These are phyloP conservation scores for Corydoras maculifer DNA, from an alignment of 2,113 vertebrate genomes.

Conservation along the genomic window DNA sequence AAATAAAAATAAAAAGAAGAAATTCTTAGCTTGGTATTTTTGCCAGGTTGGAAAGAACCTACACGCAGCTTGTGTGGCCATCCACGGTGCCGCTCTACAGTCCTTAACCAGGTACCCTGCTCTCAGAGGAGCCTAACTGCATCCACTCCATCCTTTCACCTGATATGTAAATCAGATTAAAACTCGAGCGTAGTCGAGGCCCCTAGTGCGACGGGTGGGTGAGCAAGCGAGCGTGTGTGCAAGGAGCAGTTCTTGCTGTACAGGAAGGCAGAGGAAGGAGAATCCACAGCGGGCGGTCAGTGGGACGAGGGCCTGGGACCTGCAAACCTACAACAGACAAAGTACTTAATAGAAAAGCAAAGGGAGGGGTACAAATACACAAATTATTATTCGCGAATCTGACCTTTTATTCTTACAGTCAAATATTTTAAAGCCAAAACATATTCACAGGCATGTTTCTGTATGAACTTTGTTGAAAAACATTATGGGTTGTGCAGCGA, in stretches of 20 bases:
- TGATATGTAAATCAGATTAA: slow-evolving; percentile 8
- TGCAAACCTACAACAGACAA: slow-evolving; percentile 52
- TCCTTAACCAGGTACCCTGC: slow-evolving; percentile 17
- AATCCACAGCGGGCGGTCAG: slow-evolving; percentile 26
- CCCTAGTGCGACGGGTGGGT: not conserved
- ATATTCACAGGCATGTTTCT: too few relatives aligned
- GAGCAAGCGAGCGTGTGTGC: not conserved
- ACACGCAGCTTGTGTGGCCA: not conserved
- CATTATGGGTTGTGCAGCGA: too few relatives aligned
- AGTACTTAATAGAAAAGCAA: too few relatives aligned
- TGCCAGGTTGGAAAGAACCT: slow-evolving; percentile 15
- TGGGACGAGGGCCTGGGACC: slow-evolving; percentile 22
- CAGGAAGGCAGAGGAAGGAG: slow-evolving; percentile 13
- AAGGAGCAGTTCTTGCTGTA: not conserved
- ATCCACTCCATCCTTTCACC: slow-evolving; percentile 5
- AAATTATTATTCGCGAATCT: too few relatives aligned
- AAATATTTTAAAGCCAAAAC: too few relatives aligned
- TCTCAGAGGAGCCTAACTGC: slow-evolving; percentile 3
- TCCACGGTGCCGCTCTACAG: slow-evolving; percentile 8
- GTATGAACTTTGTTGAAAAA: too few relatives aligned
- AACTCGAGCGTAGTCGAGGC: too few relatives aligned
- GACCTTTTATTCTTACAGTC: too few relatives aligned
- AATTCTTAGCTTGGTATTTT: not conserved
- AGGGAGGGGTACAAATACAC: too few relatives aligned
- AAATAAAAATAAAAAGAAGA: not conserved